Evolutionary conservation across 2,797 vertebrate species (phyloP).

Genomic region (Rhinogobio ventralis): DNA sequence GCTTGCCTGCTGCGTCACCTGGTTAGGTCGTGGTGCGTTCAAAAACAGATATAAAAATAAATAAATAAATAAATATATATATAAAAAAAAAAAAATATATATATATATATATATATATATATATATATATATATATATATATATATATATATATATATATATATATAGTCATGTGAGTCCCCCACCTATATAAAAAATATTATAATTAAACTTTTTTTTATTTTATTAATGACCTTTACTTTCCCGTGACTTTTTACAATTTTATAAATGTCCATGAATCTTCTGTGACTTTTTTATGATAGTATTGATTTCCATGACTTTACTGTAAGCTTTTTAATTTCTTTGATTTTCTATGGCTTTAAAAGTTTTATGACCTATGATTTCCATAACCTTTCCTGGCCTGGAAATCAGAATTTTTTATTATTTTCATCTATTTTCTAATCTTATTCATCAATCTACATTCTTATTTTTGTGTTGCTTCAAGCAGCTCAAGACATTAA

Average conservation of each 20-base stretch:
- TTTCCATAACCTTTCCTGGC: not conserved
- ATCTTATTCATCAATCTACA: not conserved
- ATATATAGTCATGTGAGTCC: too few species aligned
- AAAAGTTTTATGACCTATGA: not conserved
- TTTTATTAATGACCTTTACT: not conserved
- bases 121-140: too few species aligned
- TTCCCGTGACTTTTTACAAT: not conserved
- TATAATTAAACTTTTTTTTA: too few species aligned
- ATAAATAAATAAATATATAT: too few species aligned
- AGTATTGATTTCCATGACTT: not conserved
- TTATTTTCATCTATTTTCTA: too few species aligned
- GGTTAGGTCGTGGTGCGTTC: too few species aligned
- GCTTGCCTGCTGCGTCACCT: too few species aligned
- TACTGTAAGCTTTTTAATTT: not conserved
- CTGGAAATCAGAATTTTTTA: not conserved
- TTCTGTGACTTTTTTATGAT: not conserved
- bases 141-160: too few species aligned
- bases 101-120: too few species aligned
- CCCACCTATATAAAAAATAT: too few species aligned
- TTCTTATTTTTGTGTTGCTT: not conserved
- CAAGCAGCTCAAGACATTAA: slow-evolving; percentile 23
- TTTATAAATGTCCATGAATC: not conserved
- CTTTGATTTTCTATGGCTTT: not conserved
- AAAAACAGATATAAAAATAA: too few species aligned
- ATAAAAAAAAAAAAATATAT: too few species aligned